Evolutionary conservation across 2,113 vertebrate species (phyloP).

Genomic region (Oplegnathus fasciatus): DNA sequence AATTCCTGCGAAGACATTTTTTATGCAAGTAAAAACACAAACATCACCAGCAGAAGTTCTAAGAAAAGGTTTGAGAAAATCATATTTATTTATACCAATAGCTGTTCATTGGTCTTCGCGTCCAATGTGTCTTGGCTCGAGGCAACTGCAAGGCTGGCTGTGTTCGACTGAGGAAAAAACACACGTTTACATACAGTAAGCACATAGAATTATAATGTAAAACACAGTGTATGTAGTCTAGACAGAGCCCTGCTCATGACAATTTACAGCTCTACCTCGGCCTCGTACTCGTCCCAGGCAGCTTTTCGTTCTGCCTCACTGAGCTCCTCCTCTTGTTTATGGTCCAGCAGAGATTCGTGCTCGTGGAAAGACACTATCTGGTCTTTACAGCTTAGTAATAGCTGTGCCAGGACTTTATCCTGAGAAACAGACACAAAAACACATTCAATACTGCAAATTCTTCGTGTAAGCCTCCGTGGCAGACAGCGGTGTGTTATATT

Average conservation of each 20-base stretch:
- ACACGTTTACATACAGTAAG: background rate
- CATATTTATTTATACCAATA: slow-evolving; percentile 63
- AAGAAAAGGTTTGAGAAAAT: background rate
- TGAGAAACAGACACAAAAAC: slow-evolving; percentile 60
- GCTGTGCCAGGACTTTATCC: slow-evolving; percentile 89
- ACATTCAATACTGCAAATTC: background rate
- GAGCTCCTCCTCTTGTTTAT: slow-evolving; percentile 95
- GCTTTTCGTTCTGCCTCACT: slow-evolving; percentile 94
- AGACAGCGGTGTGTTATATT: background rate
- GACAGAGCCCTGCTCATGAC: background rate
- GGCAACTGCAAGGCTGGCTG: background rate
- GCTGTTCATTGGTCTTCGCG: slow-evolving; percentile 67
- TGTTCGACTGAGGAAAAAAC: slow-evolving; percentile 48
- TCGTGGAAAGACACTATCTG: slow-evolving; percentile 95
- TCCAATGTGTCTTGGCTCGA: slow-evolving; percentile 25
- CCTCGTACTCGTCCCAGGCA: slow-evolving; percentile 97
- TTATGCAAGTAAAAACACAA: background rate
- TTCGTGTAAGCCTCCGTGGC: background rate
- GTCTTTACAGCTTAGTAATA: slow-evolving; percentile 90
- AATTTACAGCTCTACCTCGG: slow-evolving; percentile 87
- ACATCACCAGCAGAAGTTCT: background rate
- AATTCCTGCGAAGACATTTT: slow-evolving; percentile 58
- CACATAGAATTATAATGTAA: background rate
- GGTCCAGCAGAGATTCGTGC: slow-evolving; percentile 96
- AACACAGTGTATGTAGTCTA: background rate